Evolutionary conservation across 1,140 invertebrate genomes (phyloP).

Genomic region (Rhizoglyphus robini): DNA sequence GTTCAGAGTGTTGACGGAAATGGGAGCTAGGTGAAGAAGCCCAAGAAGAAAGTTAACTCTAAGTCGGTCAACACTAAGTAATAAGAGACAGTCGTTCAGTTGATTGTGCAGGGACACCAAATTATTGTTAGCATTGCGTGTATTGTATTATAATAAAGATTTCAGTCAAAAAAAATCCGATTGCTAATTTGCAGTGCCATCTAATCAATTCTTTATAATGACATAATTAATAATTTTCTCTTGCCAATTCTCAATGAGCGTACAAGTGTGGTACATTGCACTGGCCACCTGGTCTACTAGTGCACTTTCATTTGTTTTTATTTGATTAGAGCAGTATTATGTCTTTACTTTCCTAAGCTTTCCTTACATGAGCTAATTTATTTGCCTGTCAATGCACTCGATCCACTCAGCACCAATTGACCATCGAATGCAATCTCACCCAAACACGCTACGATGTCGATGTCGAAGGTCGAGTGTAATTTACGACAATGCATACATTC

Average conservation of each 20-base stretch:
- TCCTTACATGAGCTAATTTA: neutral
- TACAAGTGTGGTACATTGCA: too few relatives aligned
- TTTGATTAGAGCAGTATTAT: too few relatives aligned
- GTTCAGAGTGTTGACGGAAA: too few relatives aligned
- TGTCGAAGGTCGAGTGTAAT: neutral
- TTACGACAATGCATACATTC: too few relatives aligned
- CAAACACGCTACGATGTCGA: neutral
- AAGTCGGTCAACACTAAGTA: too few relatives aligned
- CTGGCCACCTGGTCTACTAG: neutral
- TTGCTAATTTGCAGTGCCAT: neutral
- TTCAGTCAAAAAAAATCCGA: neutral
- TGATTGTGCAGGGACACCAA: too few relatives aligned
- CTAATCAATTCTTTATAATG: constrained; percentile 1
- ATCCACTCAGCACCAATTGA: neutral
- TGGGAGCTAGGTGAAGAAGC: too few relatives aligned
- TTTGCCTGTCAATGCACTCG: neutral
- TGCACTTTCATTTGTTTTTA: neutral
- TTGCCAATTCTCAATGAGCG: neutral
- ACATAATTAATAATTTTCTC: constrained; percentile 13
- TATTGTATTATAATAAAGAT: constrained; percentile 5
- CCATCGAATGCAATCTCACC: neutral
- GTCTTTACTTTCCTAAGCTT: too few relatives aligned
- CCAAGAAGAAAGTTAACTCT: too few relatives aligned
- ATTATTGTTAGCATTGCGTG: neutral
- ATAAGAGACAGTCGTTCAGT: too few relatives aligned